These are phyloP conservation scores for Plagodis pulveraria DNA, from an alignment of 2,888 invertebrate species.

Conservation along the genomic window DNA sequence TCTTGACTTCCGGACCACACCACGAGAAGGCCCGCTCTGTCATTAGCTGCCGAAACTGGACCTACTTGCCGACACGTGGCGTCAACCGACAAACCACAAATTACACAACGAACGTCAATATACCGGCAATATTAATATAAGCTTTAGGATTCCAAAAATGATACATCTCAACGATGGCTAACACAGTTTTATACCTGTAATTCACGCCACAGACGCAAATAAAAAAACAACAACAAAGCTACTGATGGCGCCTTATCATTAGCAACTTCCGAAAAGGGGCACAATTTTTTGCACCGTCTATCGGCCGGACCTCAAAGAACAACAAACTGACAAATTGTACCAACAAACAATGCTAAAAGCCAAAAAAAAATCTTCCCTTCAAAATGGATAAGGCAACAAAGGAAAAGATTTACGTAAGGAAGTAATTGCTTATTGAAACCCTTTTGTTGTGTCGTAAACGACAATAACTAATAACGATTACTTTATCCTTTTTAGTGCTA, in stretches of 20 bases:
- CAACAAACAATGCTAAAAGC: slow-evolving; percentile 67
- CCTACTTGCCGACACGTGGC: slow-evolving; percentile 62
- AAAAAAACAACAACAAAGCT: slow-evolving; percentile 70
- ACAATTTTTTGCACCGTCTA: slow-evolving; percentile 67
- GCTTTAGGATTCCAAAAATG: slow-evolving; percentile 39
- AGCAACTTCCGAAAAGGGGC: slow-evolving; percentile 78
- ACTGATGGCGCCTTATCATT: slow-evolving; percentile 80
- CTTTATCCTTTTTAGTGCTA: slow-evolving; percentile 44
- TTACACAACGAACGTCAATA: slow-evolving; percentile 33
- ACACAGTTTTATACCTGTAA: slow-evolving; percentile 49
- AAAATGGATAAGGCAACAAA: slow-evolving; percentile 59
- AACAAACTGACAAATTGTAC: slow-evolving; percentile 79
- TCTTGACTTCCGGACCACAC: slow-evolving; percentile 79
- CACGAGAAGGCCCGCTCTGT: slow-evolving; percentile 53
- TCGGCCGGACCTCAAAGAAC: slow-evolving; percentile 70
- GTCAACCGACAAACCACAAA: slow-evolving; percentile 59
- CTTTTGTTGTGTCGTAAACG: slow-evolving; percentile 46
- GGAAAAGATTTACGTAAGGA: slow-evolving; percentile 57
- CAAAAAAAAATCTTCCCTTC: slow-evolving; percentile 45
- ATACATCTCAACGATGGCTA: slow-evolving; percentile 30
- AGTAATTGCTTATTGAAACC: slow-evolving; percentile 56
- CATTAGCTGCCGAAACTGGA: slow-evolving; percentile 59
- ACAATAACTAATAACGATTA: slow-evolving; percentile 44
- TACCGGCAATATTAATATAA: slow-evolving; percentile 35
- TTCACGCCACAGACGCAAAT: slow-evolving; percentile 58